These are phyloP conservation scores for Mus pahari DNA, from an alignment of 2,113 vertebrate genomes.

Conservation along the genomic window DNA sequence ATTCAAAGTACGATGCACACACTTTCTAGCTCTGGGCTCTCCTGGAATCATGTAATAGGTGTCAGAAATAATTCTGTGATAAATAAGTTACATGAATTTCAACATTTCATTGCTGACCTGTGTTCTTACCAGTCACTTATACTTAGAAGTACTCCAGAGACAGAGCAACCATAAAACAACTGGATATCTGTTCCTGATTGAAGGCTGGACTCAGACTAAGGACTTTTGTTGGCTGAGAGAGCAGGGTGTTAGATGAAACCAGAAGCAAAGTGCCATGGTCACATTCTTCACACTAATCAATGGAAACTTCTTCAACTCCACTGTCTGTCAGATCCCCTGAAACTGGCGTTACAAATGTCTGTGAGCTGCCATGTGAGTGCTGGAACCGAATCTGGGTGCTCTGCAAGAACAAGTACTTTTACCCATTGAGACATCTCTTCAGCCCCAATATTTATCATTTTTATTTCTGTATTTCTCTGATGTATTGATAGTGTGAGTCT, in stretches of 20 bases:
- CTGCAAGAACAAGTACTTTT: background rate
- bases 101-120: slow-evolving; percentile 74
- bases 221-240: background rate
- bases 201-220: background rate
- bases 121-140: slow-evolving; percentile 68
- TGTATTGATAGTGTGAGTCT: background rate
- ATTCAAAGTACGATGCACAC: slow-evolving; percentile 67
- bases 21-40: slow-evolving; percentile 72
- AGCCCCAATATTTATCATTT: background rate
- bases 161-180: background rate
- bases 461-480: background rate
- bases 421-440: background rate
- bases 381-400: background rate
- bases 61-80: slow-evolving; percentile 74
- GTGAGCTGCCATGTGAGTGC: background rate
- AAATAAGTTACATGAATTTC: slow-evolving; percentile 81
- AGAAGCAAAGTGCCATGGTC: background rate
- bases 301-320: background rate
- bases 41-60: slow-evolving; percentile 79
- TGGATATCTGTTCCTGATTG: background rate
- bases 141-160: slow-evolving; percentile 65
- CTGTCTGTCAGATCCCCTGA: background rate
- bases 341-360: background rate
- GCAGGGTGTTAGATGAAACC: background rate
- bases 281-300: background rate